Conservation (phyloP, 2,113 vertebrate species). For the Myrmophylax atrothorax region DNA sequence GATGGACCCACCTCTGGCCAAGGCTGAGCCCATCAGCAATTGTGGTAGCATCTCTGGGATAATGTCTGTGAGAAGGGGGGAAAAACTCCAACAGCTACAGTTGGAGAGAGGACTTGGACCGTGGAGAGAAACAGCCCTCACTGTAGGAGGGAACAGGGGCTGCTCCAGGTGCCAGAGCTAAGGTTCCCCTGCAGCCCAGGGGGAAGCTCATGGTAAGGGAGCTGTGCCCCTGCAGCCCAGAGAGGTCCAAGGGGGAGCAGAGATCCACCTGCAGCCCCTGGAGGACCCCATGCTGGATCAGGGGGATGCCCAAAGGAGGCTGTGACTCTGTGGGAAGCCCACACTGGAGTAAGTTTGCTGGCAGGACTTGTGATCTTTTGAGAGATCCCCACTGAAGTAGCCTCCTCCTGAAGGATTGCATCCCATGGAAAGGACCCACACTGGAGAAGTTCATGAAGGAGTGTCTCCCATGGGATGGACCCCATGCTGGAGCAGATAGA, state of each 20-base stretch:
- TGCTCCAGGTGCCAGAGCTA: neutral
- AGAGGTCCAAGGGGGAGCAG: neutral
- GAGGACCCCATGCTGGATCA: neutral
- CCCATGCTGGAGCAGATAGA: neutral
- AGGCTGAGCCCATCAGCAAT: neutral
- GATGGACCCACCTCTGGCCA: accelerated
- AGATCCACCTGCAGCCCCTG: neutral
- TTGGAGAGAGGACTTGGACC: no score
- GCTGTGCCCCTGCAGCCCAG: neutral
- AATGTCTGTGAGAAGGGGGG: neutral
- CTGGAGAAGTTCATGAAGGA: neutral
- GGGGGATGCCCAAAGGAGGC: neutral
- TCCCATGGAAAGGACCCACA: neutral
- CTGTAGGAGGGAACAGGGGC: neutral
- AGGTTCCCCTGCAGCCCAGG: neutral
- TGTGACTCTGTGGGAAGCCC: neutral
- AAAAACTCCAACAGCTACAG: neutral
- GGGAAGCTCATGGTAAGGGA: neutral
- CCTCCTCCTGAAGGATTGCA: neutral
- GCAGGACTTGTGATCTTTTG: neutral
- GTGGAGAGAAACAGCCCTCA: neutral
- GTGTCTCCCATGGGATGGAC: neutral
- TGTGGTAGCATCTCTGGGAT: neutral
- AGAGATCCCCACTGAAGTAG: accelerated
- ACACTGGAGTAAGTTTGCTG: neutral